Conservation (phyloP, 2,113 vertebrate species). For the Tupaia chinensis region DNA sequence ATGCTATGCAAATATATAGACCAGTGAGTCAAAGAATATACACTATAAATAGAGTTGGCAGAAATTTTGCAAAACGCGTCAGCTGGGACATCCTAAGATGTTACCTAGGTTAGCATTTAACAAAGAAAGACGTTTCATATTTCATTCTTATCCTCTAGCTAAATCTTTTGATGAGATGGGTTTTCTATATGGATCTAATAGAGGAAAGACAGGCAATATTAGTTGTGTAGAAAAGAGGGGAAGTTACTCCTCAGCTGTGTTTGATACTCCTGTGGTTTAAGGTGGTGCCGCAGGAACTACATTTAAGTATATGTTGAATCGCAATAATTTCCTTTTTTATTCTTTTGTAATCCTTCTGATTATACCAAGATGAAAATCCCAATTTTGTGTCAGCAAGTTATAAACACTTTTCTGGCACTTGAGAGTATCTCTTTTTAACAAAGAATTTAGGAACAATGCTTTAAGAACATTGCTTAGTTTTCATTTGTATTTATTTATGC, state of each 20-base stretch:
- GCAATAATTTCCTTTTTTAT: not conserved
- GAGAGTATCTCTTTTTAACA: conserved; percentile 19
- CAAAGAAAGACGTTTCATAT: not conserved
- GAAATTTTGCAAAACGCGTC: not conserved
- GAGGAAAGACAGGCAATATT: not conserved
- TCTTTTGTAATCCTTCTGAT: not conserved
- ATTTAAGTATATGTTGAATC: not conserved
- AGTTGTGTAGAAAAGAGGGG: not conserved
- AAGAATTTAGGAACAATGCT: not conserved
- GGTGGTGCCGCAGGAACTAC: not conserved
- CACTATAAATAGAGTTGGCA: not conserved
- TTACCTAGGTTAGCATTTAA: not conserved
- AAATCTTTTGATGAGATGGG: not conserved
- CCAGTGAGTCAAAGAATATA: not conserved
- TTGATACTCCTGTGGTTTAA: not conserved
- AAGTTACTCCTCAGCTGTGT: not conserved
- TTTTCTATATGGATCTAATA: not conserved
- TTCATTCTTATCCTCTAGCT: not conserved
- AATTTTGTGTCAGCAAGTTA: not conserved
- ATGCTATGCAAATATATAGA: not conserved
- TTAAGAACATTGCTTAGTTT: not conserved
- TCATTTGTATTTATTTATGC: conserved; percentile 42
- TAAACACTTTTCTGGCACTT: not conserved
- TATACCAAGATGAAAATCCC: conserved; percentile 33
- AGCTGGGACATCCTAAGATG: not conserved